Evolutionary conservation across 2,797 vertebrate species (phyloP).

Genomic region (Acrossocheilus fasciatus): DNA sequence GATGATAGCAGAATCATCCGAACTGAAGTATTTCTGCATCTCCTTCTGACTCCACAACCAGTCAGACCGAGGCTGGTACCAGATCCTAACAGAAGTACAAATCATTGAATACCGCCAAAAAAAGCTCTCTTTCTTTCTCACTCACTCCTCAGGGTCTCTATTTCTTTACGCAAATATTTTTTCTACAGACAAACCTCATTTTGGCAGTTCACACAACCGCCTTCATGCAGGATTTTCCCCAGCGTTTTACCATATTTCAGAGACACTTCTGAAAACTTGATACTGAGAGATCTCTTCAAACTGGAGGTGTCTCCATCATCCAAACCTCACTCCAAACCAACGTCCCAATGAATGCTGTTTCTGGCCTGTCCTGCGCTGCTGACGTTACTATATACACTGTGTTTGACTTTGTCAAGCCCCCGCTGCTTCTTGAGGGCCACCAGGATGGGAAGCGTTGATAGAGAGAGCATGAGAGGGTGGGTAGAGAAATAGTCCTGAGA

Average conservation of each 20-base stretch:
- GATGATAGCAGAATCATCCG: neutral
- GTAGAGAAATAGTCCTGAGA: conserved; percentile 23
- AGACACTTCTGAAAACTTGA: conserved; percentile 54
- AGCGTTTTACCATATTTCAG: conserved; percentile 74
- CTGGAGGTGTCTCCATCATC: conserved; percentile 78
- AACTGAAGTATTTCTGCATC: neutral
- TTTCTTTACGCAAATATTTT: conserved; percentile 80
- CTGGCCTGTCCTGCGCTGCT: conserved; percentile 69
- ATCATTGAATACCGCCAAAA: conserved; percentile 70
- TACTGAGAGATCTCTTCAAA: conserved; percentile 63
- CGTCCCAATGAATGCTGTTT: conserved; percentile 59
- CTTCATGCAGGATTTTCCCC: conserved; percentile 75
- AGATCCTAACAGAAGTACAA: conserved; percentile 72
- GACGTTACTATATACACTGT: conserved; percentile 76
- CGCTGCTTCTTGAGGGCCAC: conserved; percentile 45
- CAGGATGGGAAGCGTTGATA: conserved; percentile 42
- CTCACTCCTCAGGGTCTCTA: conserved; percentile 66
- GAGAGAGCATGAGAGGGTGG: conserved; percentile 35
- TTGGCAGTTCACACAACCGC: conserved; percentile 75
- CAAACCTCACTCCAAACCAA: conserved; percentile 62
- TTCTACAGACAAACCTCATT: conserved; percentile 76
- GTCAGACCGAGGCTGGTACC: neutral
- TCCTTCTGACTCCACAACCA: neutral
- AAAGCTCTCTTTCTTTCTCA: conserved; percentile 42
- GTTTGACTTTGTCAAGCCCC: conserved; percentile 55